Percentiles rank a stretch among this genome's conserved stretches.
Evolutionary conservation across 92 coral and sea anemone genomes (phyloP).

Genomic region (Metridium senile): DNA sequence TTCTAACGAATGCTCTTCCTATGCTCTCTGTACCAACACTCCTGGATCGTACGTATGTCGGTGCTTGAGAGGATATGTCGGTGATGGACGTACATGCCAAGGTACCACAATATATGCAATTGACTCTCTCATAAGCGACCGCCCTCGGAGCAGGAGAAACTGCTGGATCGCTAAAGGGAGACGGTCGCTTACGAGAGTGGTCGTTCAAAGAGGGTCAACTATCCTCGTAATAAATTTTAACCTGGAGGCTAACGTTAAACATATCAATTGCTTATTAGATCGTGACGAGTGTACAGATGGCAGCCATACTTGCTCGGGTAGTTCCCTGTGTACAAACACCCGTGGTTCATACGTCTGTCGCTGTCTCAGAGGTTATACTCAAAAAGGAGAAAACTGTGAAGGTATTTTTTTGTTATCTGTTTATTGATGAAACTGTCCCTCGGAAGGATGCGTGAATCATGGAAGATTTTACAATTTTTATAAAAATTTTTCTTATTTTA

Average conservation of each 20-base stretch:
- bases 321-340: slow-evolving; percentile 27
- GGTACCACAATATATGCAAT: neutral
- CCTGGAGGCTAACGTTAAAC: too few relatives aligned
- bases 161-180: too few relatives aligned
- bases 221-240: too few relatives aligned
- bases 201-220: too few relatives aligned
- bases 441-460: too few relatives aligned
- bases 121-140: too few relatives aligned
- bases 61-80: slow-evolving; percentile 53
- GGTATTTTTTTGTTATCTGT: too few relatives aligned
- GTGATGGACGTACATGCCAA: neutral
- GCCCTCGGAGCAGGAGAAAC: too few relatives aligned
- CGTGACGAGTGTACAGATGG: neutral
- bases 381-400: slow-evolving; percentile 8
- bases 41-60: slow-evolving; percentile 61
- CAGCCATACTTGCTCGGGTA: neutral
- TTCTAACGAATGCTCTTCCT: slow-evolving; percentile 43
- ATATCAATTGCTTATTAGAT: neutral
- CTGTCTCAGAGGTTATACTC: slow-evolving; percentile 30
- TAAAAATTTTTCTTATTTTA: neutral
- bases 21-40: slow-evolving; percentile 62
- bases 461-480: too few relatives aligned
- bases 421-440: too few relatives aligned
- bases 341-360: slow-evolving; percentile 29
- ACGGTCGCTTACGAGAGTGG: too few relatives aligned